Evolutionary conservation across 2,113 vertebrate genomes (phyloP).

Genomic region (Poecile atricapillus): DNA sequence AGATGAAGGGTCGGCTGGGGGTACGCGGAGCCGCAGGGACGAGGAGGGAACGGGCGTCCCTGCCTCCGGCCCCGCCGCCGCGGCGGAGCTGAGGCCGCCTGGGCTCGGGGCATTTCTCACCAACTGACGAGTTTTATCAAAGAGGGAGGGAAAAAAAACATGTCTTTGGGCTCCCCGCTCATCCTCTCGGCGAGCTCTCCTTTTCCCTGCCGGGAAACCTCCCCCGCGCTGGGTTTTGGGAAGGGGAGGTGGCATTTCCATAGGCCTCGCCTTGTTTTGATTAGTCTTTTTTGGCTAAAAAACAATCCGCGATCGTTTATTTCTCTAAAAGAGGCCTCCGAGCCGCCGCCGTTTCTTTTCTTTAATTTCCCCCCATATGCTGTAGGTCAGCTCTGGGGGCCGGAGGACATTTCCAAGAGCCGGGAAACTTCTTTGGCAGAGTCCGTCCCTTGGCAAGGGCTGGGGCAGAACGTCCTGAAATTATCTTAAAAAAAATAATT

Average conservation of each 20-base stretch:
- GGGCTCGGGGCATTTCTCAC: neutral
- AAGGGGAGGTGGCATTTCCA: neutral
- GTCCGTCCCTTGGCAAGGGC: neutral
- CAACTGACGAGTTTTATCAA: neutral
- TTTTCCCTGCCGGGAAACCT: neutral
- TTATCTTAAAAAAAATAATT: neutral
- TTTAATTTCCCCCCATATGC: neutral
- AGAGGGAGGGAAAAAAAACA: neutral
- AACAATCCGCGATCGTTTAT: neutral
- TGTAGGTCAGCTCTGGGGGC: neutral
- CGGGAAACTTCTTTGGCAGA: neutral
- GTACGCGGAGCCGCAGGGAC: neutral
- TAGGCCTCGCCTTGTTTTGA: conserved; percentile 6
- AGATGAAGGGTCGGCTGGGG: neutral
- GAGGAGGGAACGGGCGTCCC: neutral
- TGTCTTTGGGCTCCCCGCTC: neutral
- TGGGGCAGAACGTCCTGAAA: neutral
- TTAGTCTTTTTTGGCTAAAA: neutral
- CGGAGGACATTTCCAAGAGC: neutral
- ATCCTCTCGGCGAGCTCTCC: neutral
- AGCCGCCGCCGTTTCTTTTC: neutral
- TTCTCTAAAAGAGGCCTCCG: neutral
- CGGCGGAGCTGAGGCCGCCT: neutral
- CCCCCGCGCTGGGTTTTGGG: neutral
- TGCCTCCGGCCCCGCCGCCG: neutral